phyloP scores from a whole-genome alignment of 2,113 vertebrate species.

The Plestiodon gilberti region DNA sequence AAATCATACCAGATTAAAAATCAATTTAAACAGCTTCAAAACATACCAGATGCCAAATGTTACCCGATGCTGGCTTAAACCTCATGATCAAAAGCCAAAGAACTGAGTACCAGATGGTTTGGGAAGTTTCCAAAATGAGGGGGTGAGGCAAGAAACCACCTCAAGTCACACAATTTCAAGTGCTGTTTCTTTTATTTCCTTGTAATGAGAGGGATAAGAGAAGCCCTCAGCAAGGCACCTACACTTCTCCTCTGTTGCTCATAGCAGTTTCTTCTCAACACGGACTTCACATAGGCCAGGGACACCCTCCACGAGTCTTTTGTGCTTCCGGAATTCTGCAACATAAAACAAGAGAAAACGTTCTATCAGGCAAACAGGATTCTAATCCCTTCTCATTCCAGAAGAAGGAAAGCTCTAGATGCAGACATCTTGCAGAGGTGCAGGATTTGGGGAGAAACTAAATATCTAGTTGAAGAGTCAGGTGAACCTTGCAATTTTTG shows the following conservation, averaged over 20 bases:
- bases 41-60: background rate
- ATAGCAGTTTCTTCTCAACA: constrained; percentile 42
- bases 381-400: background rate
- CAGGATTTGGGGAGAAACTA: background rate
- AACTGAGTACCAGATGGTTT: background rate
- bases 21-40: background rate
- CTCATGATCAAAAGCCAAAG: background rate
- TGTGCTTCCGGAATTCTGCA: constrained; percentile 54
- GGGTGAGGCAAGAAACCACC: background rate
- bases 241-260: constrained; percentile 50
- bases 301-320: constrained; percentile 57
- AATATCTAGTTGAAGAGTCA: background rate
- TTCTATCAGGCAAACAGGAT: too few relatives aligned
- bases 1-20: background rate
- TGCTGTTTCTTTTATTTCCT: too few relatives aligned
- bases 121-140: background rate
- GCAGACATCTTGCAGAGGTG: background rate
- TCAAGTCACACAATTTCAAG: too few relatives aligned
- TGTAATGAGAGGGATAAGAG: background rate
- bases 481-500: background rate
- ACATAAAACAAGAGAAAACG: background rate
- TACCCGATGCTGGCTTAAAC: background rate
- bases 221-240: background rate
- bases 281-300: constrained; percentile 49
- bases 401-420: background rate